Base-by-base conservation (phyloP, 2,888 invertebrate genomes). In the Idaea dimidiata region DNA sequence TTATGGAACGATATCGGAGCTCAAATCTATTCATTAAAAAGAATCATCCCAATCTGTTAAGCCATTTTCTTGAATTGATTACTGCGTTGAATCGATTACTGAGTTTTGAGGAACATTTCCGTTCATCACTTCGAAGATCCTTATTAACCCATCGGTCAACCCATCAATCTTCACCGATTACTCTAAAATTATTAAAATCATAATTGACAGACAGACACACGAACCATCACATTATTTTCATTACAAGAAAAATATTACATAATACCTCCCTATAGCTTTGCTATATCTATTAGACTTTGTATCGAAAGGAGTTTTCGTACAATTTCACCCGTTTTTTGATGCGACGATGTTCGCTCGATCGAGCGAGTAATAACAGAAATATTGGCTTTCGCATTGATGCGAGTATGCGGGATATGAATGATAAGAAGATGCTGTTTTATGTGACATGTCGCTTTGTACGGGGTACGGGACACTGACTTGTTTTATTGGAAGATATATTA, bases 311-410 rank as follows among this genome's bases (percentile, higher is more conserved):
- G 61, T 57, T 55, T 54, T 57, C 74, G 74, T 68, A 69, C 73
- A 71, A 77, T 79, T 79, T 78, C 66, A 72, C 69, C 66, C 66
- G 70, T 72, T 67, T 76, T 43, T 74, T 77, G 77, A 74, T 75
- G 75, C 73, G 70, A 61, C 64, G 64, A 43, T 65, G 61, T 60
- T 61, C 67, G 73, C 56, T 66, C 66, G 69, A 67, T 66, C 66
- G 67, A 66, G 75, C 78, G 73, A 63, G 68, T 74, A 75, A 77
- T 75, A 67, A 67, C 65, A 66, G 55, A 66, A 65, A 69, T 70
- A 69, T 70, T 72, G 65, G 62, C 10, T 59, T 62, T 43, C 61
- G 60, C 3, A 43, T 43, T 43, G 43, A 43, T 68, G 61, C 67
- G 17, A 17, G 17, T 7, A 43, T 68, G 61, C 67, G 17, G 10